phyloP scores from a whole-genome alignment of 2,113 vertebrate genomes.

The Rhynchopsitta pachyrhyncha region DNA sequence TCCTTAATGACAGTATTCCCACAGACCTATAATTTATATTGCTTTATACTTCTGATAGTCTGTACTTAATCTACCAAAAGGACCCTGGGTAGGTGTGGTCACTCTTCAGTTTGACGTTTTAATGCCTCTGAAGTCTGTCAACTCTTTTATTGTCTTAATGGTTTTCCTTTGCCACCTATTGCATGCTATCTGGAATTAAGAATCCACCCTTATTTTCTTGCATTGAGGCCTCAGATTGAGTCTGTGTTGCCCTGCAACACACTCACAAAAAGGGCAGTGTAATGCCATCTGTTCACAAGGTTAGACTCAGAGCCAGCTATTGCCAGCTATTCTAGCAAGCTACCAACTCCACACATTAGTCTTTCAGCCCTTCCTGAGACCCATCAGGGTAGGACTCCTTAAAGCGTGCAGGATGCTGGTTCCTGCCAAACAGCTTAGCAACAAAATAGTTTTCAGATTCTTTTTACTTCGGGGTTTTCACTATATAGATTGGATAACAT shows the following conservation, averaged over 20 bases:
- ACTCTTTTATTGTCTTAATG: neutral
- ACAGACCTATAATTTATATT: neutral
- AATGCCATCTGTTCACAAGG: neutral
- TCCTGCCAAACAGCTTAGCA: neutral
- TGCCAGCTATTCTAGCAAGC: neutral
- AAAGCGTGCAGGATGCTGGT: neutral
- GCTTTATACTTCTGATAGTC: neutral
- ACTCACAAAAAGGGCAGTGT: neutral
- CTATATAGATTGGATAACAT: neutral
- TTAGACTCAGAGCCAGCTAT: neutral
- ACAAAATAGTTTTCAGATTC: neutral
- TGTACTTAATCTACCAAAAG: neutral
- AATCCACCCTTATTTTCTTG: neutral
- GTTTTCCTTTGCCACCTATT: neutral
- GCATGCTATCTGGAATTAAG: neutral
- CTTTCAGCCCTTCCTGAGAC: neutral
- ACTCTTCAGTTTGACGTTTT: neutral
- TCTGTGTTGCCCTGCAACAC: neutral
- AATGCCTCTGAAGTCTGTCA: neutral
- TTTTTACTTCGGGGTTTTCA: neutral
- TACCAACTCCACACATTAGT: fast-evolving
- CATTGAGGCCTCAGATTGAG: fast-evolving
- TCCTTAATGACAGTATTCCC: neutral
- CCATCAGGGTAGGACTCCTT: neutral
- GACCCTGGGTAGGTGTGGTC: neutral